Percentiles rank a stretch among this genome's conserved stretches.
phyloP scores from a whole-genome alignment of 2,888 invertebrate genomes.

The Apamea anceps region DNA sequence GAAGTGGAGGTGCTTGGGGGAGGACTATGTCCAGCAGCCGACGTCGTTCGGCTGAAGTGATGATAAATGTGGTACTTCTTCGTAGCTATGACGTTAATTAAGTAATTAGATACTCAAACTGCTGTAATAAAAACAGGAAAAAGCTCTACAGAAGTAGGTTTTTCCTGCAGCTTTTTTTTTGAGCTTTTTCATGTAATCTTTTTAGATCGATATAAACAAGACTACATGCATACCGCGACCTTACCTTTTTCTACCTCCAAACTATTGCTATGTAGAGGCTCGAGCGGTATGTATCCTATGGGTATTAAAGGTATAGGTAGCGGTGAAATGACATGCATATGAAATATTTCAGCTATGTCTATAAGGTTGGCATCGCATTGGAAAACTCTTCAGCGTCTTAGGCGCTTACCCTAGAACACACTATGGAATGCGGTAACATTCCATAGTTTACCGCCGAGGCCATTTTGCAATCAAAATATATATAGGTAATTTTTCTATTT shows the following conservation, averaged over 20 bases:
- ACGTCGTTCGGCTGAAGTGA: not conserved
- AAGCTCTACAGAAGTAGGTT: no score
- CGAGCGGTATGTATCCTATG: not conserved
- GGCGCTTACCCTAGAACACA: not conserved
- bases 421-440: conserved; percentile 14
- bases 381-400: not conserved
- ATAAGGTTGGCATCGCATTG: not conserved
- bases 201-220: no score
- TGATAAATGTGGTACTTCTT: not conserved
- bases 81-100: not conserved
- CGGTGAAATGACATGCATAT: not conserved
- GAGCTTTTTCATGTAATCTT: no score
- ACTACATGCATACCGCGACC: not conserved
- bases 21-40: not conserved
- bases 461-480: not conserved
- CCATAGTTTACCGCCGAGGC: not conserved
- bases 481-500: not conserved
- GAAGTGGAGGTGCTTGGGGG: not conserved
- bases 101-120: not conserved
- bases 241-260: not conserved
- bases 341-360: conserved; percentile 28
- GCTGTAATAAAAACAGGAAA: not conserved
- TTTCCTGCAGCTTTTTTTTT: no score
- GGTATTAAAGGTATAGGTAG: no score
- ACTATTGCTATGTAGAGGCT: not conserved